Base-by-base conservation (phyloP, 2,113 vertebrate genomes). In the Heterotis niloticus region DNA sequence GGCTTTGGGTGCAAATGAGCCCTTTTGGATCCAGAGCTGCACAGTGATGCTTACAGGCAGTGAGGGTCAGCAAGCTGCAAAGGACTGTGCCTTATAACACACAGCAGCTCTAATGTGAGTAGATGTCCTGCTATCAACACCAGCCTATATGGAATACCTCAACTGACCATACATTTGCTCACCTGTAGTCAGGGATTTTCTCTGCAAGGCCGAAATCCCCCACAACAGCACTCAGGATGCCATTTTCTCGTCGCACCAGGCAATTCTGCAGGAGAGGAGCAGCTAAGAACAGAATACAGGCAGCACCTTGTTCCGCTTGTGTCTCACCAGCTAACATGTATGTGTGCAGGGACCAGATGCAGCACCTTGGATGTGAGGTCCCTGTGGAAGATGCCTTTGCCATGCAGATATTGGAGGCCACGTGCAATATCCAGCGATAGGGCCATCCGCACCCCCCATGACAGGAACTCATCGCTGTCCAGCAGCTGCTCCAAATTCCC, bases 401-500 rank as follows among this genome's bases (percentile, higher is more conserved):
- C 94, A 89, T 99, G 97, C 80, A 99, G 93, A 87, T 99, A 99
- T 82, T 86, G 90, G 13, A 99, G 92, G 29, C 97, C 97, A 0
- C 78, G 81, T 75, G 95, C 93, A 0, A 99, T 96, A 83, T 98
- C 95, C 88, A 96, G 90, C 67, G 95, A 96, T 84, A 99, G 90
- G 68, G 80, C 87, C 54, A 96, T 90, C 82, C 95, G 92, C 54
- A 91, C 86, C 0, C 89, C 82, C 96, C 97, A 99, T 4, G 96
- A 93, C 16, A 99, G 92, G 64, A 92, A 92, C 56, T 92, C 90
- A 0, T 95, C 90, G 80, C 96, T 95, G 91, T 96, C 94, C 87
- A 98, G 87, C 83, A 98, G 90, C 92, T 99, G 96, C 92, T 99
- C 97, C 88, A 99, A 88, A 88, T 96, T 98, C 0, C 96, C 97